phyloP scores from a whole-genome alignment of 2,888 invertebrate genomes.

The Drosophila imparisetae region DNA sequence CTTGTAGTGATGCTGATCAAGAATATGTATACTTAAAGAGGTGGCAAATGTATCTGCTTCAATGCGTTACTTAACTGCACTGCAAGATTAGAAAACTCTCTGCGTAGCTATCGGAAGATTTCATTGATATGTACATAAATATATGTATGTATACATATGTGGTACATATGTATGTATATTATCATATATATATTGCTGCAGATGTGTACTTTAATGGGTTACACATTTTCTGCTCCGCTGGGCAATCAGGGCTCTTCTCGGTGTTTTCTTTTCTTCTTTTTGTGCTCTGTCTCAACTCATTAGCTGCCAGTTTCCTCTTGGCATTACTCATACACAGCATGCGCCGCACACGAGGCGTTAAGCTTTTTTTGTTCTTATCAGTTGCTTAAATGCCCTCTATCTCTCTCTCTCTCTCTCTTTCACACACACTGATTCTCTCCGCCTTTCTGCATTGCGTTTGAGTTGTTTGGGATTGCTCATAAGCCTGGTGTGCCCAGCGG shows the following conservation, averaged over 20 bases:
- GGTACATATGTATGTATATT: background rate
- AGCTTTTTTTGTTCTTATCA: background rate
- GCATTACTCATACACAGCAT: conserved; percentile 40
- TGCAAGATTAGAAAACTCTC: background rate
- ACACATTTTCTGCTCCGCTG: background rate
- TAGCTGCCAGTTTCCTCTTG: background rate
- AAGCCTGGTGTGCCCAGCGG: conserved; percentile 22
- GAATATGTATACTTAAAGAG: background rate
- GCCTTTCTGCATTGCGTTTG: background rate
- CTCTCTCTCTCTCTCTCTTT: background rate
- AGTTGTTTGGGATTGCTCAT: conserved; percentile 29
- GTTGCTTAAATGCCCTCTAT: background rate
- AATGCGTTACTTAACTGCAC: background rate
- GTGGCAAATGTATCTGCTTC: background rate
- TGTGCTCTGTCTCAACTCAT: background rate
- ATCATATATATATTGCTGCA: background rate
- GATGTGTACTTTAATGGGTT: background rate
- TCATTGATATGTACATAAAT: background rate
- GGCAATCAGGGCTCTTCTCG: background rate
- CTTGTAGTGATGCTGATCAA: background rate
- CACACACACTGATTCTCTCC: background rate
- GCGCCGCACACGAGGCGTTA: conserved; percentile 7
- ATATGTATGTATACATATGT: background rate
- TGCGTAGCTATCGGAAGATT: background rate
- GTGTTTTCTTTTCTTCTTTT: background rate